Evolutionary conservation across 2,888 invertebrate species (phyloP).

Genomic region (Caenorhabditis doughertyi): DNA sequence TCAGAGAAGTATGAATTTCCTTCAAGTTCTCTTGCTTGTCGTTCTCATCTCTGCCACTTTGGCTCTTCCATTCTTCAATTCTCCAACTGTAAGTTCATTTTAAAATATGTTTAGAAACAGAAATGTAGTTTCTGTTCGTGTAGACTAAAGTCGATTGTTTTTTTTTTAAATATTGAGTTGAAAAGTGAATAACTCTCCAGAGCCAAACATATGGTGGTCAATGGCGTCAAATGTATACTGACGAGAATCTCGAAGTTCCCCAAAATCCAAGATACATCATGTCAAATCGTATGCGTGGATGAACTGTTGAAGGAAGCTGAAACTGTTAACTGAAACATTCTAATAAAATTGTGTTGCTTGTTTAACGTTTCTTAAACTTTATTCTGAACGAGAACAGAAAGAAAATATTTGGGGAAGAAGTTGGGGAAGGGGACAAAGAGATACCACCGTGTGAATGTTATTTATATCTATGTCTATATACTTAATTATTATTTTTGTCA

Average conservation of each 20-base stretch:
- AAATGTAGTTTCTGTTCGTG: neutral
- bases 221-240: conserved; percentile 62
- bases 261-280: conserved; percentile 61
- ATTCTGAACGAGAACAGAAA: neutral
- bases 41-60: conserved; percentile 33
- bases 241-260: conserved; percentile 43
- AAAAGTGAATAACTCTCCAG: too few species aligned
- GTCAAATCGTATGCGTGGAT: conserved; percentile 61
- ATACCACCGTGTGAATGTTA: conserved; percentile 15
- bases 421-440: conserved; percentile 7
- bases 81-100: conserved; percentile 50
- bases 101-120: too few species aligned
- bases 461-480: conserved; percentile 21
- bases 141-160: neutral
- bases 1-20: conserved; percentile 42
- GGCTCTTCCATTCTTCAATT: conserved; percentile 62
- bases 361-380: neutral
- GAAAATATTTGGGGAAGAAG: neutral
- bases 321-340: neutral
- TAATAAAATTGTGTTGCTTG: conserved; percentile 7
- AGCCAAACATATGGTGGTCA: conserved; percentile 52
- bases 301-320: neutral
- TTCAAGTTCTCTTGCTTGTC: conserved; percentile 48
- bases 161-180: too few species aligned
- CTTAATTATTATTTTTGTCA: neutral